phyloP scores from a whole-genome alignment of 2,797 vertebrate species.

The Helicolenus hilgendorfi region DNA sequence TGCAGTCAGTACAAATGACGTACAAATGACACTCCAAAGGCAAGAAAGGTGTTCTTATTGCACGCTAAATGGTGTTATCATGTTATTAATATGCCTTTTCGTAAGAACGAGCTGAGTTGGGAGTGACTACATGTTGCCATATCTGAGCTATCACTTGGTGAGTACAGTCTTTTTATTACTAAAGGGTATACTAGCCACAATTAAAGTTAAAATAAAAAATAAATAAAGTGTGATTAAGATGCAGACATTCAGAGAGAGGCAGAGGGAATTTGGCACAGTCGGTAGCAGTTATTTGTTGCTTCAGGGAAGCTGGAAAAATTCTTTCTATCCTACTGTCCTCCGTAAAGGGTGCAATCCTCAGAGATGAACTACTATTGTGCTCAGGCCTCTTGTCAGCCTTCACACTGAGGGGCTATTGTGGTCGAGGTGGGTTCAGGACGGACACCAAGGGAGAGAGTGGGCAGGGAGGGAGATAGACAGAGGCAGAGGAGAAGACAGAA shows the following conservation, averaged over 20 bases:
- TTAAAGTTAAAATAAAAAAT: not conserved
- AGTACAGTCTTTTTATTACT: not conserved
- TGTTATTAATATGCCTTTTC: not conserved
- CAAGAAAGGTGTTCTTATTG: too few relatives aligned
- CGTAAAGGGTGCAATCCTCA: constrained; percentile 64
- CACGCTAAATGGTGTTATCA: not conserved
- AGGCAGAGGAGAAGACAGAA: constrained; percentile 46
- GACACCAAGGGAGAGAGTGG: constrained; percentile 44
- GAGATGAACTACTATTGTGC: constrained; percentile 78
- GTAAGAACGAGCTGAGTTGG: not conserved
- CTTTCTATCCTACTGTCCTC: constrained; percentile 29
- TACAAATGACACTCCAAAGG: too few relatives aligned
- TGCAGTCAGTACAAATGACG: too few relatives aligned
- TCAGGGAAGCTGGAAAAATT: constrained; percentile 28
- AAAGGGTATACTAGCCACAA: not conserved
- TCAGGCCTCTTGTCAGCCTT: constrained; percentile 35
- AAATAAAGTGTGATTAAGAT: constrained; percentile 18
- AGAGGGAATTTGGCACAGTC: constrained; percentile 15
- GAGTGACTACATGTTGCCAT: not conserved
- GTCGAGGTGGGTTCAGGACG: constrained; percentile 68
- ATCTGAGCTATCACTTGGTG: not conserved
- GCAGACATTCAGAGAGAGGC: constrained; percentile 26
- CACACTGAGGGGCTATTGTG: constrained; percentile 81
- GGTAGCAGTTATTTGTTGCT: constrained; percentile 31
- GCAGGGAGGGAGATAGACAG: constrained; percentile 37